Conservation (phyloP, 2,888 invertebrate species). For the Ptycholaimellus sp. region DNA sequence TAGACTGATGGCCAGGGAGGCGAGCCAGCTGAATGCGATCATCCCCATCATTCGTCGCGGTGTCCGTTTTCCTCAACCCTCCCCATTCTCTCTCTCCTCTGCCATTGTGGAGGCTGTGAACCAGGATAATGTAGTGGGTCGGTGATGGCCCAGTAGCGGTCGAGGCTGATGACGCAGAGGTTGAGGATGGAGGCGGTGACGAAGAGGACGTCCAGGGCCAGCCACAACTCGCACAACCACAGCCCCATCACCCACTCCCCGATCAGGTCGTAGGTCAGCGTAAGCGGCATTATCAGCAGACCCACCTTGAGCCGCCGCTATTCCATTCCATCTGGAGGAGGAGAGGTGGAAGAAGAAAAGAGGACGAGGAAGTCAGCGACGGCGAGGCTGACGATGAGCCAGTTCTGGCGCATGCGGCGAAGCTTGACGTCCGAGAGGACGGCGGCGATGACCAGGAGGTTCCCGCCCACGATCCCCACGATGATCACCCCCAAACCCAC, state of each 20-base stretch:
- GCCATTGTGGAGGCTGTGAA: too few relatives aligned
- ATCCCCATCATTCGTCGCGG: constrained; percentile 18
- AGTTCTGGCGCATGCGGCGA: constrained; percentile 29
- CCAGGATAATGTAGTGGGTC: constrained; percentile 20
- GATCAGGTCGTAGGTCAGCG: constrained; percentile 30
- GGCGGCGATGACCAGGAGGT: constrained; percentile 21
- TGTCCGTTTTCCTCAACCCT: constrained; percentile 18
- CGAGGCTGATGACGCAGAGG: constrained; percentile 23
- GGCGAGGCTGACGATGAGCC: constrained; percentile 29
- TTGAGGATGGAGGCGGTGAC: constrained; percentile 33
- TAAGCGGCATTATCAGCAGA: constrained; percentile 31
- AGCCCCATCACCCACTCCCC: constrained; percentile 32
- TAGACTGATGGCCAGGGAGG: constrained; percentile 20
- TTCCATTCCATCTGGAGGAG: not conserved
- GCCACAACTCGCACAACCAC: constrained; percentile 30
- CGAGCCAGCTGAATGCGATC: constrained; percentile 19
- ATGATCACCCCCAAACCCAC: too few relatives aligned
- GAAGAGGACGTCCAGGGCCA: constrained; percentile 31
- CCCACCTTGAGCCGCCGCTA: too few relatives aligned
- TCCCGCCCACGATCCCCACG: constrained; percentile 19
- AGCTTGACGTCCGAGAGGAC: constrained; percentile 20
- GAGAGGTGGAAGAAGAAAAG: too few relatives aligned
- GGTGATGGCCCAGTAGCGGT: constrained; percentile 22
- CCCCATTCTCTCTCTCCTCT: too few relatives aligned
- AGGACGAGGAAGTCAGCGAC: constrained; percentile 26